Percentiles rank a stretch among this genome's conserved stretches.
Conservation (phyloP, 2,113 vertebrate species). For the Campylomormyrus tamandua region DNA sequence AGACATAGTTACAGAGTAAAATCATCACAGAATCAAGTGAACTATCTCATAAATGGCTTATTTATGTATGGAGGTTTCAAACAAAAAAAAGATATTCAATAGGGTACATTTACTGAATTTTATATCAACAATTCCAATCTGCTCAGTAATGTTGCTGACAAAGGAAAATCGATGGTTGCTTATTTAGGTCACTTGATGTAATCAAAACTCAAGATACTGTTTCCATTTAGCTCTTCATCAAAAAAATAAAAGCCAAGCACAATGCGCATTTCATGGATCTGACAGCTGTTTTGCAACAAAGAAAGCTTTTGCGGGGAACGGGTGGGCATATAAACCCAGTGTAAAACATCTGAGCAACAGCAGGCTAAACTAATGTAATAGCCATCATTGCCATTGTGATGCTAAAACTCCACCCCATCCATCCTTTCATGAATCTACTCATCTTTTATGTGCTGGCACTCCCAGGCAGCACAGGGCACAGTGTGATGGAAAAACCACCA, state of each 20-base stretch:
- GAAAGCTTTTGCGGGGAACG: not conserved
- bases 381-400: not conserved
- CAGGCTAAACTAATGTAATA: not conserved
- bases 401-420: not conserved
- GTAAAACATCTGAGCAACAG: not conserved
- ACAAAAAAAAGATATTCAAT: not conserved
- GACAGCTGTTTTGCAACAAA: not conserved
- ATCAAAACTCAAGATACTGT: not conserved
- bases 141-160: not conserved
- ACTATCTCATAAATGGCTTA: not conserved
- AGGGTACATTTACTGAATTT: not conserved
- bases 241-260: not conserved
- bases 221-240: not conserved
- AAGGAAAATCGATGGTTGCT: not conserved
- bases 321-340: not conserved
- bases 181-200: not conserved
- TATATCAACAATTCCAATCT: not conserved
- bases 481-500: not conserved
- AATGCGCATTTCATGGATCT: not conserved
- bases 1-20: too few relatives aligned
- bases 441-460: not conserved
- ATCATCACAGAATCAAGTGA: not conserved
- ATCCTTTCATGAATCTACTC: not conserved
- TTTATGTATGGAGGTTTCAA: not conserved
- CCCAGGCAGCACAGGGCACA: not conserved